These are phyloP conservation scores for Toxotes jaculatrix DNA, from an alignment of 2,113 vertebrate species.

Conservation along the genomic window DNA sequence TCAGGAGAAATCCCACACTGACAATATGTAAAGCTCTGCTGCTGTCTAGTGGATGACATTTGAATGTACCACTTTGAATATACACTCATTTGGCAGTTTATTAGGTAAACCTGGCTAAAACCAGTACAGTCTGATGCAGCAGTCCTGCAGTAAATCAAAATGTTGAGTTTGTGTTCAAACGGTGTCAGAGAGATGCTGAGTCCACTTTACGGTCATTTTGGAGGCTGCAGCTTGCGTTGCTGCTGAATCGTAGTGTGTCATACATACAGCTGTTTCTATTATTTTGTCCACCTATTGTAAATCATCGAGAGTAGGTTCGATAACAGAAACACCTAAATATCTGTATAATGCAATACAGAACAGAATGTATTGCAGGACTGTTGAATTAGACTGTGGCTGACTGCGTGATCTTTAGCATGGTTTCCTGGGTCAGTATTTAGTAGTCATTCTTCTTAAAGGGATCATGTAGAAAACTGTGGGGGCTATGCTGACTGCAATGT, in stretches of 20 bases:
- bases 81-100: neutral
- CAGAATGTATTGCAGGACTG: neutral
- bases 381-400: neutral
- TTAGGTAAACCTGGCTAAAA: neutral
- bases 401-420: neutral
- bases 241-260: too few species aligned
- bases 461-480: neutral
- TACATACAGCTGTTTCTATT: neutral
- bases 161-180: too few species aligned
- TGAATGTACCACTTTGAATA: conserved; percentile 8
- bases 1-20: neutral
- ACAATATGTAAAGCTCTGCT: conserved; percentile 25
- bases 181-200: too few species aligned
- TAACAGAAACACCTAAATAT: neutral
- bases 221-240: neutral
- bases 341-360: neutral
- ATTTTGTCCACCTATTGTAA: neutral
- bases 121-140: neutral
- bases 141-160: too few species aligned
- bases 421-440: neutral
- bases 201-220: too few species aligned
- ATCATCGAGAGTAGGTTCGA: neutral
- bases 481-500: neutral
- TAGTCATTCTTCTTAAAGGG: neutral
- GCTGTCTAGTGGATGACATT: conserved; percentile 55